A percentile compares a stretch with the other conserved stretches of the same genome.
Conservation (phyloP, 2,113 vertebrate genomes). For the Thunnus thynnus region DNA sequence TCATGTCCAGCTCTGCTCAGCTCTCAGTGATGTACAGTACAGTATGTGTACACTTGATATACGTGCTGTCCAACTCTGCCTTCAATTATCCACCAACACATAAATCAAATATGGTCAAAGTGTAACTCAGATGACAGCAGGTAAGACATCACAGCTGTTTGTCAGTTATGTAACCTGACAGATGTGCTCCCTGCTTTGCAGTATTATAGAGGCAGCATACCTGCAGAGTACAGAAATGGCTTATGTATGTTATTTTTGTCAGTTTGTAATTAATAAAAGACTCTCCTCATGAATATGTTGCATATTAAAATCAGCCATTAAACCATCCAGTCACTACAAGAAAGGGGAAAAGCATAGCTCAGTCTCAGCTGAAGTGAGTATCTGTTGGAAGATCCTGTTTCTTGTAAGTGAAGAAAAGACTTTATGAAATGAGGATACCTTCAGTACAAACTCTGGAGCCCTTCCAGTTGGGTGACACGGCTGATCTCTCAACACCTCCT, state of each 20-base stretch:
- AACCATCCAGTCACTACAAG: not conserved
- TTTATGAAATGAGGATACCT: not conserved
- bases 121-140: not conserved
- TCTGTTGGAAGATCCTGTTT: not conserved
- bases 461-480: not conserved
- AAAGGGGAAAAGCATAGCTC: not conserved
- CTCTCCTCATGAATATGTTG: not conserved
- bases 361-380: not conserved
- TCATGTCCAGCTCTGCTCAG: too few species aligned
- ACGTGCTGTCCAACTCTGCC: not conserved
- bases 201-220: not conserved
- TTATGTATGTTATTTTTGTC: too few species aligned
- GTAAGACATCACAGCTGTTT: not conserved
- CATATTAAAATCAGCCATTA: not conserved
- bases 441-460: not conserved
- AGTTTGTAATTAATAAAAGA: not conserved
- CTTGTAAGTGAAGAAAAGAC: not conserved
- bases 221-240: not conserved
- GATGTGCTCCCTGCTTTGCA: conserved; percentile 19
- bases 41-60: not conserved
- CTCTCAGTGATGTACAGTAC: too few species aligned
- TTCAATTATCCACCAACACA: not conserved
- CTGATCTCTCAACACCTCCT: conserved; percentile 31
- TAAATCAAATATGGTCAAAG: not conserved
- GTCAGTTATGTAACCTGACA: conserved; percentile 5